Conservation (phyloP, 2,113 vertebrate genomes). For the Lycaon pictus region DNA sequence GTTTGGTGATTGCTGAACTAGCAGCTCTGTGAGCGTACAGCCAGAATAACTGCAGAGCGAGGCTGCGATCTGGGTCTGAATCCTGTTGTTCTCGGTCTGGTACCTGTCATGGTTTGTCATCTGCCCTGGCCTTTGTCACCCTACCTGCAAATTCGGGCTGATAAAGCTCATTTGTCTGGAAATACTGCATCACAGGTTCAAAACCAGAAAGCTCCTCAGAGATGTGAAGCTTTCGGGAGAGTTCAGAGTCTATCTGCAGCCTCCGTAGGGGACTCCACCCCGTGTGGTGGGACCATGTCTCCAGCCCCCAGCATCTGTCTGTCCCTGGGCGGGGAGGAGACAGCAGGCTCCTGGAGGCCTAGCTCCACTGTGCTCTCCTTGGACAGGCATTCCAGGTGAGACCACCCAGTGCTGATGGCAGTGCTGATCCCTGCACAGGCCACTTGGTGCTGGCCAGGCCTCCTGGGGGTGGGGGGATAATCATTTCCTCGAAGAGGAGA, state of each 20-base stretch:
- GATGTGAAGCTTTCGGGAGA: too few species aligned
- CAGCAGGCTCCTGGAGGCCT: not conserved
- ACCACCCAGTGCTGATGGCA: not conserved
- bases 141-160: not conserved
- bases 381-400: not conserved
- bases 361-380: not conserved
- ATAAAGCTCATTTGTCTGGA: not conserved
- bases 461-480: not conserved
- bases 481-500: not conserved
- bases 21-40: fast-evolving
- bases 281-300: too few species aligned
- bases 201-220: fast-evolving
- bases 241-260: fast-evolving
- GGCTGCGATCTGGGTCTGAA: fast-evolving
- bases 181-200: fast-evolving
- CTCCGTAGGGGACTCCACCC: too few species aligned
- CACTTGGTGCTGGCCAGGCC: not conserved
- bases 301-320: fast-evolving
- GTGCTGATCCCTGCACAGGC: not conserved
- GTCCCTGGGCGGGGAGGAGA: too few species aligned
- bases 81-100: too few species aligned
- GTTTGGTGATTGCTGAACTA: fast-evolving
- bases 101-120: fast-evolving
- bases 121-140: not conserved
- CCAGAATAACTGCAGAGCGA: fast-evolving